Base-by-base conservation (phyloP, 2,888 invertebrate species). In the Digitonthophagus gazella region DNA sequence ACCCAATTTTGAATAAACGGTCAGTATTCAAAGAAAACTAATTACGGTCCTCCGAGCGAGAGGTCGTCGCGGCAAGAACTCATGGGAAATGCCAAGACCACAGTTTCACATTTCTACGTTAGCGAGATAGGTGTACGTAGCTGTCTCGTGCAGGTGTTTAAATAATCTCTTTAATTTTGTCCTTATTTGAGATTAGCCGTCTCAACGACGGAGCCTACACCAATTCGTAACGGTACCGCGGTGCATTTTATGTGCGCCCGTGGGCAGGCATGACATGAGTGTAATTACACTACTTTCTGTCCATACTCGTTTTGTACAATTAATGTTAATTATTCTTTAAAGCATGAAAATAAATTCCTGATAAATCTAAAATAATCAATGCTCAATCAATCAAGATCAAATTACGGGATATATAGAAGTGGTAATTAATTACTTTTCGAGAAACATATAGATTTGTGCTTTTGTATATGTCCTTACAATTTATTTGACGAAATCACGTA, bases 101-200 rank as follows among this genome's bases (percentile, higher is more conserved):
- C 64, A 67, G 70, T 70, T 67, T 64, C 70, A 70, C 67, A 66
- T 70, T 70, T 70, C 67, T 22, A 65, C 65, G 57, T 58, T 28
- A n/a, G n/a, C n/a, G n/a, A n/a, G n/a, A 16, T 65, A 44, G 55
- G 55, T 55, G 55, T 54, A 55, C 68, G 18, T 58, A 65, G 65
- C 58, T 20, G 65, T 61, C 28, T 54, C 67, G 63, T 64, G 67
- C 66, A 67, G 67, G 66, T 67, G 70, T 70, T 70, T 68, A 70
- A 70, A 70, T 66, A 67, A 70, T 70, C 67, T 70, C 65, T 67
- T 70, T 67, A 67, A 67, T 70, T 70, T 70, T 70, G 67, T 70
- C 70, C 70, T 70, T 70, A 70, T 70, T 70, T 70, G 70, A 67
- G 67, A 70, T 63, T 68, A 61, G 63, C 65, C n/a, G 61, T 20